Evolutionary conservation across 2,797 vertebrate genomes (phyloP), one percentile per base, ranked within the genome.

Genomic region (Erithacus rubecula): DNA sequence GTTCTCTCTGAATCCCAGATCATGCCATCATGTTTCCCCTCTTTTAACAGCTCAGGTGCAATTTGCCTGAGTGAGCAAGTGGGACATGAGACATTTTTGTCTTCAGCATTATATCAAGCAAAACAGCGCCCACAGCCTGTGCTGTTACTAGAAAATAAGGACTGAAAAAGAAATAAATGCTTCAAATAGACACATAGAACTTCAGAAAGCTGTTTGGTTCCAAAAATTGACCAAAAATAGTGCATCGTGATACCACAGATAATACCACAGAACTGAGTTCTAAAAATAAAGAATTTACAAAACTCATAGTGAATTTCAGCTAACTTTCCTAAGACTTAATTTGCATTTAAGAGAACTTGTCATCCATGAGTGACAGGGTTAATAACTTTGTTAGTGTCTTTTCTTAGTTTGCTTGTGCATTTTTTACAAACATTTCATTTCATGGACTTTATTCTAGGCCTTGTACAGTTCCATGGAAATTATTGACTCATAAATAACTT

Each of bases 401-500:
- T 92, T 82, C 56, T 87, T 85, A 46, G 16, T 63, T 89, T 92
- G 5, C 36, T 43, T 77, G 30, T 56, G 27, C 39, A n/a, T 85
- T 27, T 49, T 55, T 87, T 53, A 67, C 74, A 78, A 94, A 75
- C 4, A 11, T 11, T 69, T 89, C 12, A 59, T 74, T 84, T 69
- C 32, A 62, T 34, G 27, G 43, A 44, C 21, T 89, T 74, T 92
- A 56, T 89, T 85, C 78, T 87, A 43, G 53, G 64, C 34, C 65
- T 91, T 65, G 41, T 62, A 51, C 32, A 58, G 37, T 87, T 83
- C 18, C 53, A 43, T 83, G 69, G 34, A 83, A 91, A 68, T 83
- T 80, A 89, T 32, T 71, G 32, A 32, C 60, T 91, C 51, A 75
- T 46, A 92, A 92, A 83, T 89, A 80, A 65, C 69, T 89, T 83